A percentile compares a stretch with the other conserved stretches of the same genome.
These are phyloP conservation scores for Agrochola lota DNA, from an alignment of 2,888 invertebrate genomes.

Conservation along the genomic window DNA sequence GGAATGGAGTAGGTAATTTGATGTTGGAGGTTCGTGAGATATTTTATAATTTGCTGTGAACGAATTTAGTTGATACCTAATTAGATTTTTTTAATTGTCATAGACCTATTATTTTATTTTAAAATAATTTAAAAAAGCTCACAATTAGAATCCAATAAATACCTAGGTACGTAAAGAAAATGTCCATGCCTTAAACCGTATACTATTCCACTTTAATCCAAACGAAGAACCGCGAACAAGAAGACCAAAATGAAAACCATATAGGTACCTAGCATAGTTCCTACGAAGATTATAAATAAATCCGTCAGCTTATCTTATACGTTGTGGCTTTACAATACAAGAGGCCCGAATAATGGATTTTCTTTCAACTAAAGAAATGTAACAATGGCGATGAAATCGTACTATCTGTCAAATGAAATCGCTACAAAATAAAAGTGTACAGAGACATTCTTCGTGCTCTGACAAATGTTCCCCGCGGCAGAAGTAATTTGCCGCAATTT, in stretches of 20 bases:
- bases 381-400: slow-evolving; percentile 77
- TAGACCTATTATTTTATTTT: background rate
- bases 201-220: background rate
- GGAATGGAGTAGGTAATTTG: slow-evolving; percentile 30
- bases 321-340: slow-evolving; percentile 66
- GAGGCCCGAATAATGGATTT: slow-evolving; percentile 63
- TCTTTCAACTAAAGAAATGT: slow-evolving; percentile 67
- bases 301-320: slow-evolving; percentile 52
- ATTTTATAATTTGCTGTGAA: slow-evolving; percentile 13
- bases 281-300: slow-evolving; percentile 61
- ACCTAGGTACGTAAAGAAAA: no score
- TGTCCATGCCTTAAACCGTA: background rate
- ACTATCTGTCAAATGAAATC: slow-evolving; percentile 78
- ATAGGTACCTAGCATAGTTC: slow-evolving; percentile 12
- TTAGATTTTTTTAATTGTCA: background rate
- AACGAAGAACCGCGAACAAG: slow-evolving; percentile 1
- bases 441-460: slow-evolving; percentile 69
- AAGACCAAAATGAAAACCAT: background rate
- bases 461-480: slow-evolving; percentile 77
- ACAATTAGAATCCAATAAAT: no score
- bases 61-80: slow-evolving; percentile 6
- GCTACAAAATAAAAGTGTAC: slow-evolving; percentile 74
- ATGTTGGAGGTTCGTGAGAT: slow-evolving; percentile 24
- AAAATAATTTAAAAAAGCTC: background rate
- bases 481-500: slow-evolving; percentile 78